phyloP scores from a whole-genome alignment of 2,113 vertebrate species.

The Isichthys henryi region DNA sequence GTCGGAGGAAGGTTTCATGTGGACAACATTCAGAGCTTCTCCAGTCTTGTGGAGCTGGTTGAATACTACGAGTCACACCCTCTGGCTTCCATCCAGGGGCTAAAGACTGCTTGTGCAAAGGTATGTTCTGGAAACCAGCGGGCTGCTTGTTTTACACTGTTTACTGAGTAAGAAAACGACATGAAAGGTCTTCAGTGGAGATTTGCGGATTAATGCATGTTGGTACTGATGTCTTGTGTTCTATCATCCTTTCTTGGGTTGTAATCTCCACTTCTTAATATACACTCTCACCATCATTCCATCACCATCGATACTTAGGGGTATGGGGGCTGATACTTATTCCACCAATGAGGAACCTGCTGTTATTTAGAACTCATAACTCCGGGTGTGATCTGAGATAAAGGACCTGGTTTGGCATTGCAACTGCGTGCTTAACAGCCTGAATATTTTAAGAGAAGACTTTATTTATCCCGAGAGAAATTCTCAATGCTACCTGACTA shows the following conservation, averaged over 20 bases:
- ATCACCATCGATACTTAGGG: not conserved
- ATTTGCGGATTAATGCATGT: not conserved
- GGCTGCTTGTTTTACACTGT: not conserved
- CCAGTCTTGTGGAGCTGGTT: conserved; percentile 52
- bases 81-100: conserved; percentile 35
- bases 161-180: not conserved
- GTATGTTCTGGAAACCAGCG: conserved; percentile 38
- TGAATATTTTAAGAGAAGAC: not conserved
- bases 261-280: not conserved
- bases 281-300: not conserved
- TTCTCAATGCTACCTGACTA: not conserved
- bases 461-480: not conserved
- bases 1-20: conserved; percentile 33
- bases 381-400: not conserved
- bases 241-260: not conserved
- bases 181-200: not conserved
- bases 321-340: not conserved
- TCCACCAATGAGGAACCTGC: not conserved
- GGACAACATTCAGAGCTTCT: conserved; percentile 40
- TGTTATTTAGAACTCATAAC: not conserved
- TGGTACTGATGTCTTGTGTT: not conserved
- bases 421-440: not conserved
- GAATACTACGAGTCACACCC: conserved; percentile 47
- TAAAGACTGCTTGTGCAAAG: conserved; percentile 58
- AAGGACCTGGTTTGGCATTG: not conserved